A percentile compares a stretch with the other conserved stretches of the same genome.
Evolutionary conservation across 2,888 invertebrate genomes (phyloP).

Genomic region (Gortyna flavago): DNA sequence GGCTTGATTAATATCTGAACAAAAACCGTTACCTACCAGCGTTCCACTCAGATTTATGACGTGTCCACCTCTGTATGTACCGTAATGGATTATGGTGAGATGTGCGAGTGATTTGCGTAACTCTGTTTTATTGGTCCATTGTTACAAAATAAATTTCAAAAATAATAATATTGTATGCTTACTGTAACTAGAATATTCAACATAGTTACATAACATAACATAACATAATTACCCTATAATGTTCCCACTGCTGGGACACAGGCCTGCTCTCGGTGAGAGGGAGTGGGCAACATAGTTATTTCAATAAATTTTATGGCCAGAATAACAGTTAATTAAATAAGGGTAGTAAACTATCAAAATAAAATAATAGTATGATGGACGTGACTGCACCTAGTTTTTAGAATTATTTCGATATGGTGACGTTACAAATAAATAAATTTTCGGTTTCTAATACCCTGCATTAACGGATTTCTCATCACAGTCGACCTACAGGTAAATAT

Average conservation of each 20-base stretch:
- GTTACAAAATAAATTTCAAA: too few relatives aligned
- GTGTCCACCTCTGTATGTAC: not conserved
- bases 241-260: too few relatives aligned
- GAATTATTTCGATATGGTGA: not conserved
- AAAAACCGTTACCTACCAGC: conserved; percentile 30
- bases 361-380: not conserved
- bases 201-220: too few relatives aligned
- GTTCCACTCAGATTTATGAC: conserved; percentile 44
- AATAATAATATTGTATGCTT: too few relatives aligned
- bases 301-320: too few relatives aligned
- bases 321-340: too few relatives aligned
- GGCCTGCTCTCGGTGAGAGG: too few relatives aligned
- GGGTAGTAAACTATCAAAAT: too few relatives aligned
- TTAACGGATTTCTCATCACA: not conserved
- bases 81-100: conserved; percentile 35
- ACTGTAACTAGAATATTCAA: too few relatives aligned
- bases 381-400: not conserved
- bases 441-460: not conserved
- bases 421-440: not conserved
- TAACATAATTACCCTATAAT: too few relatives aligned
- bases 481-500: not conserved
- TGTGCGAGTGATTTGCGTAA: conserved; percentile 45
- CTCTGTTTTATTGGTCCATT: not conserved
- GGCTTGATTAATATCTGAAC: conserved; percentile 53
- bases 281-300: too few relatives aligned